phyloP scores from a whole-genome alignment of 2,888 invertebrate genomes.

The Patella ulyssiponensis region DNA sequence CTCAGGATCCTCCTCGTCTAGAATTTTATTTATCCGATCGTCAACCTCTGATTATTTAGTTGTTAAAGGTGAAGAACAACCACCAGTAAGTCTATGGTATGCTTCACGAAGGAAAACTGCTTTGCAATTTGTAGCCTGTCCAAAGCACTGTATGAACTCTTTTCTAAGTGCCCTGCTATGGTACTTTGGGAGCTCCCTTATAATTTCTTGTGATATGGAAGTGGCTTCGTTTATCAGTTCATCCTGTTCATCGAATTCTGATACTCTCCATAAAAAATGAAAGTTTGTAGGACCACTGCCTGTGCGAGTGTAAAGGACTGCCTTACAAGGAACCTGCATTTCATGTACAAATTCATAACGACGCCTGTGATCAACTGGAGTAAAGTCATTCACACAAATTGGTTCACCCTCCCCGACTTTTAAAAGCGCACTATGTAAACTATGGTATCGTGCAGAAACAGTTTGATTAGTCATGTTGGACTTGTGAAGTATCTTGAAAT shows the following conservation, averaged over 20 bases:
- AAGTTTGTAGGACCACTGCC: not conserved
- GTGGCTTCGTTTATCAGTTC: constrained; percentile 11
- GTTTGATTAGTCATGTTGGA: not conserved
- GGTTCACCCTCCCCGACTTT: constrained; percentile 7
- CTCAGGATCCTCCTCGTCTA: constrained; percentile 34
- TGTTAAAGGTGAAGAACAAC: constrained; percentile 17
- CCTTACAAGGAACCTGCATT: constrained; percentile 26
- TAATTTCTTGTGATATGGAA: not conserved
- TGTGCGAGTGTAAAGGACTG: constrained; percentile 18
- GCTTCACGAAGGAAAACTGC: constrained; percentile 16
- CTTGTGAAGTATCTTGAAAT: not conserved
- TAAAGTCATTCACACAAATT: constrained; percentile 30
- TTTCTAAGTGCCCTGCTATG: constrained; percentile 21
- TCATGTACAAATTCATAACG: constrained; percentile 28
- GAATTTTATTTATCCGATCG: constrained; percentile 20
- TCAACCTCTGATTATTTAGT: constrained; percentile 24
- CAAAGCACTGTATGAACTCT: constrained; percentile 17
- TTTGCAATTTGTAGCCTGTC: constrained; percentile 17
- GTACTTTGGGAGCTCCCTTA: constrained; percentile 6
- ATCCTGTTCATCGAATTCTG: not conserved
- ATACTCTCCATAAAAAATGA: not conserved
- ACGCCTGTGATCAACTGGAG: constrained; percentile 25
- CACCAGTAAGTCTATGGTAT: constrained; percentile 19
- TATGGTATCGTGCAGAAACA: not conserved
- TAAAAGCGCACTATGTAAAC: not conserved